phyloP scores from a whole-genome alignment of 2,113 vertebrate species.

The Embiotoca jacksoni region DNA sequence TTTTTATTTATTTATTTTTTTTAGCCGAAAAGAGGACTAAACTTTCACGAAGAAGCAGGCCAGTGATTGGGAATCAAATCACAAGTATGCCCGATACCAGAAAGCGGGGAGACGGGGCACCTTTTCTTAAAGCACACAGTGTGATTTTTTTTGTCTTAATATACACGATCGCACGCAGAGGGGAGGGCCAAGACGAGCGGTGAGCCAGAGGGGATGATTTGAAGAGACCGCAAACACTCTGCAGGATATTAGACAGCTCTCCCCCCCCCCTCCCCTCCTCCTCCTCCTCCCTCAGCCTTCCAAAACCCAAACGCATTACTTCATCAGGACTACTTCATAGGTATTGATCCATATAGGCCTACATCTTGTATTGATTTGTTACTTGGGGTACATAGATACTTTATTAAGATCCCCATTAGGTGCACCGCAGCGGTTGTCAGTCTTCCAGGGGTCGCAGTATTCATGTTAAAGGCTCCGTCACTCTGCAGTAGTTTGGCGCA shows the following conservation, averaged over 20 bases:
- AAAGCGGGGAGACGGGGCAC: constrained; percentile 20
- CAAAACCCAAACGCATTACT: constrained; percentile 63
- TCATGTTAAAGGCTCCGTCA: constrained; percentile 46
- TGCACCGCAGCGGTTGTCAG: constrained; percentile 63
- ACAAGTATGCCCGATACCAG: constrained; percentile 4
- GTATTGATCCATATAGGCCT: constrained; percentile 68
- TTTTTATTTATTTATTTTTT: constrained; percentile 23
- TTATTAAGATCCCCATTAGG: constrained; percentile 77
- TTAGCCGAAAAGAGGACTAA: constrained; percentile 30
- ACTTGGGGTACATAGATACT: constrained; percentile 70
- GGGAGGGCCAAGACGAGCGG: constrained; percentile 29
- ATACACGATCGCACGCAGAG: constrained; percentile 46
- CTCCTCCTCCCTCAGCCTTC: constrained; percentile 35
- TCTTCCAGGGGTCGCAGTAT: constrained; percentile 58
- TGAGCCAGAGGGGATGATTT: constrained; percentile 55
- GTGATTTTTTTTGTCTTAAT: constrained; percentile 53
- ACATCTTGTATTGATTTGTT: constrained; percentile 74
- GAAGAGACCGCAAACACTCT: constrained; percentile 72
- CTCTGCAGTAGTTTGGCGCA: constrained; percentile 39
- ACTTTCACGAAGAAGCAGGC: constrained; percentile 19
- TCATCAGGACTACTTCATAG: constrained; percentile 72
- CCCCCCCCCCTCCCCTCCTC: too few species aligned
- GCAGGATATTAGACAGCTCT: constrained; percentile 60
- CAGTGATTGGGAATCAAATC: constrained; percentile 37
- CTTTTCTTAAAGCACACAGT: constrained; percentile 20